Evolutionary conservation across 2,797 vertebrate species (phyloP), one percentile per base, ranked within the genome.

Genomic region (Anguilla pacifica): DNA sequence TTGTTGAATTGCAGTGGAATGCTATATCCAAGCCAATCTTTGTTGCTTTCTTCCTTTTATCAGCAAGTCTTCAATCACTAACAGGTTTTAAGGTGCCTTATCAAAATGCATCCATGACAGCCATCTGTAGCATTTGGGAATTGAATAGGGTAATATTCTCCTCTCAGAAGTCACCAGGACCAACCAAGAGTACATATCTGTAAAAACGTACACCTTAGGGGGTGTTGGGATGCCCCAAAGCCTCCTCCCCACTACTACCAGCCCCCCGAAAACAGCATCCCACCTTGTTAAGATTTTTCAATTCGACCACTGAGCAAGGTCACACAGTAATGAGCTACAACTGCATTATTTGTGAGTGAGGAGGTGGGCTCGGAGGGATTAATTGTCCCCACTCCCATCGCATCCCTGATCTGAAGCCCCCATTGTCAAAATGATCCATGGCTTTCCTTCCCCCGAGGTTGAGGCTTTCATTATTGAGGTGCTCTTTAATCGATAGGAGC

Each of bases 371-470:
- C 95, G 92, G 92, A 95, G 96, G 97, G 95, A 97, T 97, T 97
- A 96, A 97, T 97, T 97, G 96, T 97, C 95, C 95, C 94, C 86
- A 89, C 95, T 95, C 94, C 74, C 93, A 95, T 96, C 96, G 96
- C 96, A 94, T 95, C 96, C 93, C 92, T 92, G 94, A 94, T 96
- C 95, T 93, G 91, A 94, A 95, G 92, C 93, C 17, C 92, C 35
- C 95, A 95, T 96, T 96, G 96, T 96, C 96, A 96, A 96, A 96
- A 95, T 96, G 95, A 97, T 97, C 95, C 96, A 96, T 96, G 92
- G 93, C 94, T 95, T 94, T 94, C 92, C 93, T 95, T 94, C 95
- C 94, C 91, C 87, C 85, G 90, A 94, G 95, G 94, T 95, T 94
- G 92, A 94, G 89, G 90, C 94, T 96, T 95, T 95, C 96, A 96